phyloP scores from a whole-genome alignment of 2,888 invertebrate species.

The Uropetala carovei region DNA sequence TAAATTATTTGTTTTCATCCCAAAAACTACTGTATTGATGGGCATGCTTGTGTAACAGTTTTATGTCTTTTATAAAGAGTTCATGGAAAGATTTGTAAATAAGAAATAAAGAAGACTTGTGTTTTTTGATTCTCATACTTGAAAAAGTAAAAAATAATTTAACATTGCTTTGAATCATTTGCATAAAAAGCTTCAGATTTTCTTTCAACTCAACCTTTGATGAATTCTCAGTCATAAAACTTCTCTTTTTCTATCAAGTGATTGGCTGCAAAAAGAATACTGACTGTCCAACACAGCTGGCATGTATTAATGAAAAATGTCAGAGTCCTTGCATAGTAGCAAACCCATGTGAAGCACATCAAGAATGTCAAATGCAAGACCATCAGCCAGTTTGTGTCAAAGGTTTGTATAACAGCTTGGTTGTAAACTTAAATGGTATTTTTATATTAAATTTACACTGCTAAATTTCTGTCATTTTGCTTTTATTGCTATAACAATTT shows the following conservation, averaged over 20 bases:
- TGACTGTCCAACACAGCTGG: constrained; percentile 86
- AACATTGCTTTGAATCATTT: no score
- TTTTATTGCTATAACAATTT: constrained; percentile 67
- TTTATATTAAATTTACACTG: background rate
- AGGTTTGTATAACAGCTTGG: constrained; percentile 78
- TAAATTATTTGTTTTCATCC: no score
- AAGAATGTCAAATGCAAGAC: constrained; percentile 88
- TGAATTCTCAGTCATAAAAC: background rate
- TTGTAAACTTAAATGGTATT: no score
- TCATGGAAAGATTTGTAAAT: no score
- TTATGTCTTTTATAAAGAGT: no score
- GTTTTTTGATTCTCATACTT: no score
- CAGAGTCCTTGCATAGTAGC: constrained; percentile 87
- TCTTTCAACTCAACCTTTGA: no score
- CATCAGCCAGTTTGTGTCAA: constrained; percentile 91
- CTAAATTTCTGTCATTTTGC: background rate
- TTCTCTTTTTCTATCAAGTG: constrained; percentile 77
- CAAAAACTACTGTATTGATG: no score
- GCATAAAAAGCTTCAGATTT: no score
- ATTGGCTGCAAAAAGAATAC: constrained; percentile 87
- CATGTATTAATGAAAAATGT: constrained; percentile 88
- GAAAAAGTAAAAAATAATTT: no score
- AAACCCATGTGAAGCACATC: constrained; percentile 85
- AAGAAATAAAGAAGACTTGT: no score
- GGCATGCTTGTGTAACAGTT: no score